Conservation (phyloP, 1,140 invertebrate species). For the Drosophila subobscura region DNA sequence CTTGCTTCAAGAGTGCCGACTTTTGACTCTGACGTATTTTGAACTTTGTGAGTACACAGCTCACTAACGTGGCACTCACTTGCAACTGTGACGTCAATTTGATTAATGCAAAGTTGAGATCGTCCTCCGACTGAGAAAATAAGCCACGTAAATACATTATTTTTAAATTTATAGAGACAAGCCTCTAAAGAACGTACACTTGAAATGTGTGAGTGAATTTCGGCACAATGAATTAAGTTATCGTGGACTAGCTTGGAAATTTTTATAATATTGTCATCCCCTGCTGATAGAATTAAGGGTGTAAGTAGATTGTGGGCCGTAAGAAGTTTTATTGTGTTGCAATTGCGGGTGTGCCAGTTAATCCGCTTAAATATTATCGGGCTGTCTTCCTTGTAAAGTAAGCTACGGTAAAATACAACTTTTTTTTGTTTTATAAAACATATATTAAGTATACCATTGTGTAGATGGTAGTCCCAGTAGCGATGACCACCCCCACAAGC, state of each 20-base stretch:
- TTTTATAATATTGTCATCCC: conserved; percentile 80
- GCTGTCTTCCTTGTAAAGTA: conserved; percentile 21
- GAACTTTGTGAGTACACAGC: conserved; percentile 52
- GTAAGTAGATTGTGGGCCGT: neutral
- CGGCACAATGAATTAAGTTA: conserved; percentile 24
- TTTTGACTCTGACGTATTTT: conserved; percentile 2
- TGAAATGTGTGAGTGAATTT: conserved; percentile 74
- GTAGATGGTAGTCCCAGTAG: conserved; percentile 70
- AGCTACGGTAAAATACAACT: conserved; percentile 38
- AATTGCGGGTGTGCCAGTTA: conserved; percentile 65
- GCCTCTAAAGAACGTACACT: conserved; percentile 56
- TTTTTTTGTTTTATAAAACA: conserved; percentile 68
- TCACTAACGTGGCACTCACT: conserved; percentile 39
- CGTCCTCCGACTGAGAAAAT: conserved; percentile 77
- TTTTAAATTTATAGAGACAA: neutral
- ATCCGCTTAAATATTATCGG: conserved; percentile 15
- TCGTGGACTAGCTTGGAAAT: conserved; percentile 27
- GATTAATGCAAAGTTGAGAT: conserved; percentile 69
- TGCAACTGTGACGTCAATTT: conserved; percentile 29
- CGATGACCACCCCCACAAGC: conserved; percentile 78
- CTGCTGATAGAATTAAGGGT: conserved; percentile 57
- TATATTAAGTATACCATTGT: conserved; percentile 28
- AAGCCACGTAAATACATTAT: conserved; percentile 36
- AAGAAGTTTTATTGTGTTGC: conserved; percentile 60
- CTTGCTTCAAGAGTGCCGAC: conserved; percentile 60